Percentiles rank a stretch among this genome's conserved stretches.
Conservation (phyloP, 2,797 vertebrate genomes). For the Pseudomugil gertrudae region DNA sequence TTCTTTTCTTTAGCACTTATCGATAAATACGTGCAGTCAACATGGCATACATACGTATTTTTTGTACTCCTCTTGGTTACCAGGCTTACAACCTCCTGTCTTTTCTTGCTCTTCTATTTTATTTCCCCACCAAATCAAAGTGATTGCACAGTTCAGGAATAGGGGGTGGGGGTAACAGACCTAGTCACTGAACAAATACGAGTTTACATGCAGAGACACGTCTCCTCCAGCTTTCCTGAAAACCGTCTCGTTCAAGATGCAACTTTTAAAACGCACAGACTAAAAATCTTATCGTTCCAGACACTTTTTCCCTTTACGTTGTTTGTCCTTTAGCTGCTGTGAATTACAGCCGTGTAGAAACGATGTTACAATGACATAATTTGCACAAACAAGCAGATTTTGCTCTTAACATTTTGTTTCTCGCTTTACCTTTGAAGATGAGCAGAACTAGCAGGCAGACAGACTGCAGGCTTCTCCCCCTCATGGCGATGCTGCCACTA, state of each 20-base stretch:
- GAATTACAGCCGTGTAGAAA: background rate
- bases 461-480: constrained; percentile 1
- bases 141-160: no score
- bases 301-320: background rate
- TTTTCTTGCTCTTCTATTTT: no score
- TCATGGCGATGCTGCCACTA: constrained; percentile 36
- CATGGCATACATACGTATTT: no score
- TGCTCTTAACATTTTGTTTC: background rate
- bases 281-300: no score
- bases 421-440: constrained; percentile 48
- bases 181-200: background rate
- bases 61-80: no score
- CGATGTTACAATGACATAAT: no score
- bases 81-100: no score
- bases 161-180: no score
- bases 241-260: background rate
- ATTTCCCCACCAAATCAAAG: no score
- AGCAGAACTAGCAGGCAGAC: constrained; percentile 33
- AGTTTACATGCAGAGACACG: background rate
- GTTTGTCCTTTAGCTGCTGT: background rate
- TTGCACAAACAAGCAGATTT: background rate
- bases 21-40: no score
- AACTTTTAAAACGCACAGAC: background rate
- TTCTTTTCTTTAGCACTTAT: no score
- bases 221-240: background rate